Base-by-base conservation (phyloP, 2,888 invertebrate genomes). In the Philereme vetulata region DNA sequence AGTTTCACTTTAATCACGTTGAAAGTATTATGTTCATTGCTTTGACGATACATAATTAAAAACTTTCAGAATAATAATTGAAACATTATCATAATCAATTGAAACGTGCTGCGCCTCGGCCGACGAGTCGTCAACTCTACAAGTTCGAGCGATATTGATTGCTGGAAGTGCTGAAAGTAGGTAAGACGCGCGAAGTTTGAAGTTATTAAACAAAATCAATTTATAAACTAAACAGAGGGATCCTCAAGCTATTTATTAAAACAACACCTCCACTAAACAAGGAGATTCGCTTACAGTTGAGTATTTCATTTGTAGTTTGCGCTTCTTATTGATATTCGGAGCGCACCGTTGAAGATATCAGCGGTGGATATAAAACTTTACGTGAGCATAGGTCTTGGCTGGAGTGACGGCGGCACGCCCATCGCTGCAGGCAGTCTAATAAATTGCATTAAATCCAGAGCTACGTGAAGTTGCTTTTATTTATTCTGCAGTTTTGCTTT, bases 281-380 rank as follows among this genome's bases (percentile, higher is more conserved):
- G 70, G 68, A 68, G 70, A 75, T 80, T 76, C 77, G 74, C 76
- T 72, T 77, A 75, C 70, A 74, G 67, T 70, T 64, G 70, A 78
- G 76, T 82, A 85, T 85, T 85, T 81, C 80, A 81, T 83, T 81
- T 82, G 77, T 80, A 80, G 80, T 82, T 82, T 77, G 75, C 72
- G 74, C 72, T 72, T 78, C 81, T 76, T 82, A 86, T 88, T 87
- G 84, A 81, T 86, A 87, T 87, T 87, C 86, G 68, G 66, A 70
- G 72, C 77, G 78, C 84, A 81, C 80, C 78, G 75, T 65, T 68
- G 68, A 72, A 81, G 82, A 81, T 85, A 85, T 84, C 84, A 84
- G 77, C 78, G 80, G 78, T 81, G 80, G 80, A 81, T 85, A 85
- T 83, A 83, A 83, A 84, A 82, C 79, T 82, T 81, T 80, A 75